A percentile compares a stretch with the other conserved stretches of the same genome.
phyloP scores from a whole-genome alignment of 2,797 vertebrate species.

The Phylloscopus collybita region DNA sequence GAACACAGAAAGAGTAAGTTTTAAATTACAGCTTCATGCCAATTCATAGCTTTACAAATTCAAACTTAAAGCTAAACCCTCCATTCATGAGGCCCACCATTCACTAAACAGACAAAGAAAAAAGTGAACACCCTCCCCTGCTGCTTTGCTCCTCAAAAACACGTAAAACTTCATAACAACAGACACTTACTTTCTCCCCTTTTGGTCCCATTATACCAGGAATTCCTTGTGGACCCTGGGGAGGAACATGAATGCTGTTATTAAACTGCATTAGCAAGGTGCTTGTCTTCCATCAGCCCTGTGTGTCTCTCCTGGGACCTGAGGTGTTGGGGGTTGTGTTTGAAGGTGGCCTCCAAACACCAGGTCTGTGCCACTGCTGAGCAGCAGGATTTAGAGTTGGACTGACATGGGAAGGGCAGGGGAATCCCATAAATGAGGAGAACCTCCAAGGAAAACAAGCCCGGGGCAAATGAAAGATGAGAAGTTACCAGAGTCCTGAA shows the following conservation, averaged over 20 bases:
- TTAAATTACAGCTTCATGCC: not conserved
- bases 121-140: not conserved
- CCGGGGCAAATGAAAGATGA: not conserved
- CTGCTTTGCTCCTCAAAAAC: not conserved
- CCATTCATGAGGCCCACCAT: not conserved
- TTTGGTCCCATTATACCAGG: conserved; percentile 91
- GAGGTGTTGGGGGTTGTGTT: not conserved
- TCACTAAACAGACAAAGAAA: not conserved
- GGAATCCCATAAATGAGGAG: not conserved
- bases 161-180: not conserved
- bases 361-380: not conserved
- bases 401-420: not conserved
- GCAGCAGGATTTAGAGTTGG: not conserved
- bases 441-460: not conserved
- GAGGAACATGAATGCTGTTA: not conserved
- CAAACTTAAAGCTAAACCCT: not conserved
- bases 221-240: conserved; percentile 90
- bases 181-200: conserved; percentile 90
- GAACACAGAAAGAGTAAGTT: not conserved
- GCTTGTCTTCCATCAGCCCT: not conserved
- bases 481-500: not conserved
- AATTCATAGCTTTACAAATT: not conserved
- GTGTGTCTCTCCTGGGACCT: not conserved
- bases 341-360: not conserved
- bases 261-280: not conserved